Evolutionary conservation across 2,113 vertebrate species (phyloP).

Genomic region (Neomonachus schauinslandi): DNA sequence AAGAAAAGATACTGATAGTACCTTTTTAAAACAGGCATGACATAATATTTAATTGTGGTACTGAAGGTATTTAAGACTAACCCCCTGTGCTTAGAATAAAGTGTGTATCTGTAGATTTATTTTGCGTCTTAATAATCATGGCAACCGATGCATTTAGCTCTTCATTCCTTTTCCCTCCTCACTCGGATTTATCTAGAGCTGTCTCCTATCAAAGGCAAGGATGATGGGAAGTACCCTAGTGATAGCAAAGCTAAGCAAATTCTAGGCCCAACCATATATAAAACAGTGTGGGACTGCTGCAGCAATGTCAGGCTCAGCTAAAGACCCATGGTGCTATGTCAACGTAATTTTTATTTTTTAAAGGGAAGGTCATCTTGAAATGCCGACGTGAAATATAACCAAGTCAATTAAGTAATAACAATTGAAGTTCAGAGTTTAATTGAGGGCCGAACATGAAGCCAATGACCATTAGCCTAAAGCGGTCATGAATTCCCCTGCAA

Average conservation of each 20-base stretch:
- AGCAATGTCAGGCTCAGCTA: conserved; percentile 56
- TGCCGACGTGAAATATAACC: conserved; percentile 84
- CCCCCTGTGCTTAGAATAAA: conserved; percentile 40
- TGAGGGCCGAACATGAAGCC: conserved; percentile 84
- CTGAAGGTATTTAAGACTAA: conserved; percentile 29
- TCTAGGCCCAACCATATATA: conserved; percentile 20
- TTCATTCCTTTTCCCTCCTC: conserved; percentile 8
- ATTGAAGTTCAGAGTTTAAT: conserved; percentile 86
- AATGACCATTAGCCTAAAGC: conserved; percentile 84
- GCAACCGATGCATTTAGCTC: conserved; percentile 18
- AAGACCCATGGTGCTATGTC: conserved; percentile 62
- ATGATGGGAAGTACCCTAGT: neutral
- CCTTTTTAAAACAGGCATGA: neutral
- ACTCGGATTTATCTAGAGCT: conserved; percentile 42
- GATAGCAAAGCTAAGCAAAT: conserved; percentile 55
- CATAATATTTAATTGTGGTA: conserved; percentile 19
- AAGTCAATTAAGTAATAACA: conserved; percentile 87
- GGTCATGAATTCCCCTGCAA: conserved; percentile 83
- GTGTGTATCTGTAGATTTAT: neutral
- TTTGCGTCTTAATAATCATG: conserved; percentile 35
- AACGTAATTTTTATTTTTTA: conserved; percentile 77
- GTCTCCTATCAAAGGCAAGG: neutral
- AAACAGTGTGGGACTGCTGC: conserved; percentile 1
- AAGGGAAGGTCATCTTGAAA: conserved; percentile 84
- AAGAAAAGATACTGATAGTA: neutral